These are phyloP conservation scores for Choristoneura fumiferana DNA, from an alignment of 1,140 invertebrate genomes.

Conservation along the genomic window DNA sequence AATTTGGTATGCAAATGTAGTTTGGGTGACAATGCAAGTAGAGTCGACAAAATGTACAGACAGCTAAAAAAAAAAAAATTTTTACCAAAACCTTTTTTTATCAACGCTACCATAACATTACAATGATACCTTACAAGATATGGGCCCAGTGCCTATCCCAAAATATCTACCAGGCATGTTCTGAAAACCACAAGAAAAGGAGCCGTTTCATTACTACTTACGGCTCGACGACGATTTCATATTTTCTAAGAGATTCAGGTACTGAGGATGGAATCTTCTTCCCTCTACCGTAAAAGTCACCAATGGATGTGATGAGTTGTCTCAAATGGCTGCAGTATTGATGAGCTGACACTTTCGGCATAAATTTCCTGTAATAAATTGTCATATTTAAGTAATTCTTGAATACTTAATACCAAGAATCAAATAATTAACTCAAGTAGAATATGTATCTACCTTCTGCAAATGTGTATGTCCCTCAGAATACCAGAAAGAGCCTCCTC, in stretches of 20 bases:
- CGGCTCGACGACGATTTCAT: conserved; percentile 95
- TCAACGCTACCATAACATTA: too few relatives aligned
- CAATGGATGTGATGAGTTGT: conserved; percentile 89
- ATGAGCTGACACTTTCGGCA: conserved; percentile 90
- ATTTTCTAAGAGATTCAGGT: conserved; percentile 84
- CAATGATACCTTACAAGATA: too few relatives aligned
- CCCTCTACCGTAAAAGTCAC: conserved; percentile 85
- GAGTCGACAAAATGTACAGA: too few relatives aligned
- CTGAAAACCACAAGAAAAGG: not conserved
- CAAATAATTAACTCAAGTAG: not conserved
- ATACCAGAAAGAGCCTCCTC: conserved; percentile 91
- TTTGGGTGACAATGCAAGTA: too few relatives aligned
- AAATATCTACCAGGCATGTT: too few relatives aligned
- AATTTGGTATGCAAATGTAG: too few relatives aligned
- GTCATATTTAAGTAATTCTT: not conserved
- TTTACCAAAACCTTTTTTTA: too few relatives aligned
- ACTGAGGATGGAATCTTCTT: conserved; percentile 85
- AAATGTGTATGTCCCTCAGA: conserved; percentile 88
- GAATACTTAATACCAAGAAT: not conserved
- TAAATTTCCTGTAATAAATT: conserved; percentile 86
- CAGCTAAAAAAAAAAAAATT: too few relatives aligned
- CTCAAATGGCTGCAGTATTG: conserved; percentile 90
- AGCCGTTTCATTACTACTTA: too few relatives aligned
- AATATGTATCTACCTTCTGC: conserved; percentile 80
- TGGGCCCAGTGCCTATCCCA: too few relatives aligned